phyloP scores from a whole-genome alignment of 2,797 vertebrate species.

The Sylvia borin region DNA sequence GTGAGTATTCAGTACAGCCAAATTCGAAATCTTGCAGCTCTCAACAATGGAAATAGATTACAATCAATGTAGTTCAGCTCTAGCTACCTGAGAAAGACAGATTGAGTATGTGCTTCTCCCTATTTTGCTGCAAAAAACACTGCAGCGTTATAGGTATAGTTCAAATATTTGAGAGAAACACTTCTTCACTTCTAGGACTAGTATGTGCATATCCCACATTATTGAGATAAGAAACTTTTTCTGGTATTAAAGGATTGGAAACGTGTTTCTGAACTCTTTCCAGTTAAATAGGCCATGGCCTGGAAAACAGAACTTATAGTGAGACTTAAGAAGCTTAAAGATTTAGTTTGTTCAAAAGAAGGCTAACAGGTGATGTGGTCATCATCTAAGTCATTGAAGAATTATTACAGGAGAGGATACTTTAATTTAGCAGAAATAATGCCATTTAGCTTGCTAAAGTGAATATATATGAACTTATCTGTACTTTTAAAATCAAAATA shows the following conservation, averaged over 20 bases:
- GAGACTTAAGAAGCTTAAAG: slow-evolving; percentile 46
- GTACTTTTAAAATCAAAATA: background rate
- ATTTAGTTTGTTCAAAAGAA: slow-evolving; percentile 25
- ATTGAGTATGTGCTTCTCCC: background rate
- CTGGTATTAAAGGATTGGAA: background rate
- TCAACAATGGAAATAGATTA: background rate
- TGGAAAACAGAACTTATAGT: slow-evolving; percentile 14
- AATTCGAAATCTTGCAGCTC: background rate
- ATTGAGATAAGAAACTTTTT: background rate
- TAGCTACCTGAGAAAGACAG: background rate
- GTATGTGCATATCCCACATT: background rate
- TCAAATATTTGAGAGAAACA: background rate
- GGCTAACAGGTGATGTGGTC: slow-evolving; percentile 28
- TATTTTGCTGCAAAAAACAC: background rate
- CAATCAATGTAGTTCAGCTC: background rate
- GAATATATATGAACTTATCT: background rate
- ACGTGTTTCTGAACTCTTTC: background rate
- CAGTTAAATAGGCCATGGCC: slow-evolving; percentile 31
- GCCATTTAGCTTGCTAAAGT: background rate
- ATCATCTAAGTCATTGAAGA: background rate
- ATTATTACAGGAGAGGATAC: background rate
- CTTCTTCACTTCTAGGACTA: background rate
- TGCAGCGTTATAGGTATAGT: background rate
- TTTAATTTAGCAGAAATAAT: slow-evolving; percentile 12
- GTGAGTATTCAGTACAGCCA: background rate